Evolutionary conservation across 2,888 invertebrate species (phyloP), one percentile per base, ranked within the genome.

Genomic region (Apamea sordens): DNA sequence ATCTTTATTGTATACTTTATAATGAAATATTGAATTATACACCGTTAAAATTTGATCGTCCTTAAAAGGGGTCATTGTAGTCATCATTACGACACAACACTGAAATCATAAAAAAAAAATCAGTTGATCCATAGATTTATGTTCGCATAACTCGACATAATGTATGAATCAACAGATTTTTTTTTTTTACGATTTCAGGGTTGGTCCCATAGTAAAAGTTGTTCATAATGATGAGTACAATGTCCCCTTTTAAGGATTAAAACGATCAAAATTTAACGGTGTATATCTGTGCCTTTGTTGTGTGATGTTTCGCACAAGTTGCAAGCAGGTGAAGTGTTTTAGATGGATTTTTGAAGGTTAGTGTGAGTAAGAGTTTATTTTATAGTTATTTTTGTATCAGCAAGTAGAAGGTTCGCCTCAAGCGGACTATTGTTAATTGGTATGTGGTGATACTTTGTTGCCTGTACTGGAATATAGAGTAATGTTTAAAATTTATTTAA

Each of bases 261-360:
- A n/a, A 32, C 32, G 32, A 32, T 32, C 32, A 32, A 32, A 32
- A 32, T 32, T 32, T 32, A 32, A 32, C 32, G 32, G 32, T 32
- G 32, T 32, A 67, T 88, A 87, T 59, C 85, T 91, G 92, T 94
- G 94, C 94, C 93, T 93, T 93, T 85, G 76, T 76, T 86, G n/a
- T 88, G 84, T 75, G 71, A 74, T 81, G 64, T 86, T 50, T 41
- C 77, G 85, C 89, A 89, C 89, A 89, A 88, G 80, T 87, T 79
- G 44, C 32, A 88, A 90, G 87, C 89, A 91, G 89, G 90, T 89
- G 82, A 84, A 68, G 86, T 77, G 90, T 91, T 93, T 93, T 92
- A 84, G 89, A 91, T 87, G 84, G 80, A 88, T 90, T 93, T 93
- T 91, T 92, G 84, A 88, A 88, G 76, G 89, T 89, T 93, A 93